phyloP scores from a whole-genome alignment of 2,113 vertebrate species.

The Paraplagusia blochii region DNA sequence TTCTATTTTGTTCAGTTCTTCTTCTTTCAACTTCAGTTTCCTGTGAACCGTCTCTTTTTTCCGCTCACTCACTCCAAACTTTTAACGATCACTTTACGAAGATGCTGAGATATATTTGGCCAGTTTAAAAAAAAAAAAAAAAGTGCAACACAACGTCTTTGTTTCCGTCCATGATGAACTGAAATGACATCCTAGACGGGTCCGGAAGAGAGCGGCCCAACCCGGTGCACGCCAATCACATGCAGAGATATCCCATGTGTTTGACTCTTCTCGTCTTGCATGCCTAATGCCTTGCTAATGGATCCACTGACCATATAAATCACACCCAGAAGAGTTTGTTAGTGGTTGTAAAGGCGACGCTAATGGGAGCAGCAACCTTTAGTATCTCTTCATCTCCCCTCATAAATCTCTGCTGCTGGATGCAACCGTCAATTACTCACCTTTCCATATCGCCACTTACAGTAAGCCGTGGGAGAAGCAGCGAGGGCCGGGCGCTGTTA shows the following conservation, averaged over 20 bases:
- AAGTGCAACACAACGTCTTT: background rate
- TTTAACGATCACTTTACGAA: too few species aligned
- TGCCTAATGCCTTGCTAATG: slow-evolving; percentile 68
- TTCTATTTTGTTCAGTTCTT: too few species aligned
- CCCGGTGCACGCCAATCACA: background rate
- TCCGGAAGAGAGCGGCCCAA: background rate
- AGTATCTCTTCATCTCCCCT: slow-evolving; percentile 37
- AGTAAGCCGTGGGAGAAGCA: slow-evolving; percentile 12
- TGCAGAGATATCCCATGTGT: slow-evolving; percentile 5
- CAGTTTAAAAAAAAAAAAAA: too few species aligned
- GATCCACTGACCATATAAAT: slow-evolving; percentile 58
- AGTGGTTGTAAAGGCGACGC: slow-evolving; percentile 59
- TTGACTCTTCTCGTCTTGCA: slow-evolving; percentile 50
- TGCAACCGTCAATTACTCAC: slow-evolving; percentile 21
- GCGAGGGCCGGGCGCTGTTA: slow-evolving; percentile 4
- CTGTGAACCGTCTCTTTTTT: too few species aligned
- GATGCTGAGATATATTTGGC: too few species aligned
- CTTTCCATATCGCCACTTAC: slow-evolving; percentile 26
- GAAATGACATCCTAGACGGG: too few species aligned
- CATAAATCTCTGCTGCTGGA: slow-evolving; percentile 51
- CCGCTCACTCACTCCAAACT: too few species aligned
- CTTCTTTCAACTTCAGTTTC: too few species aligned
- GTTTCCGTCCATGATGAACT: too few species aligned
- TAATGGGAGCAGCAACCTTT: slow-evolving; percentile 43
- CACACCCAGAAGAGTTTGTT: slow-evolving; percentile 64